Evolutionary conservation across 2,113 vertebrate genomes (phyloP), one percentile per base, ranked within the genome.

Genomic region (Beaufortia kweichowensis): DNA sequence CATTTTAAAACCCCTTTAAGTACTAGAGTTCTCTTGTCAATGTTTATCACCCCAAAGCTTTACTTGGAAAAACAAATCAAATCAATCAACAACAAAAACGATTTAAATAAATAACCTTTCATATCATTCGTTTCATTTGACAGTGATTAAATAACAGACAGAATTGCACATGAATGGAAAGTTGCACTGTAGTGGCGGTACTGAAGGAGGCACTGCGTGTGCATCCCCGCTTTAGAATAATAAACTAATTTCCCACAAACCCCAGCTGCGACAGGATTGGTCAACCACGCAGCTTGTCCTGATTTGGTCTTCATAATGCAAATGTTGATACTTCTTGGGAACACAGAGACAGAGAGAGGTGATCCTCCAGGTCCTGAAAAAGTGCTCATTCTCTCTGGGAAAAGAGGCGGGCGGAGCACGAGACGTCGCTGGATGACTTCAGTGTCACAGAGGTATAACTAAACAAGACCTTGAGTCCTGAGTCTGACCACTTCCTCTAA

Each of bases 371-470:
- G 11, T 55, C 14, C 64, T 17, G 14, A 17, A 69, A 21, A 65
- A 39, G 55, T 29, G 21, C 48, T 46, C 12, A 7, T 48, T 24
- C 66, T 50, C 4, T 21, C 5, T 29, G 60, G 53, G 11, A 29
- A 28, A 72, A 56, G 60, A 41, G 50, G 15, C 17, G 0, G 75
- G 29, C 35, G 26, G 50, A 53, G 65, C 24, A 26, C 28, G 5
- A 31, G 67, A 29, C 9, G 28, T 80, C 80, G 82, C 29, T 82
- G 79, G 81, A 84, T n/a, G 79, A 68, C 76, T 85, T 71, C 71
- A 86, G 74, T 12, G 70, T 67, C 64, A 48, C 4, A 2, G 64
- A 68, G 65, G 65, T 50, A 12, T 68, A 53, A 68, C 31, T 19
- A n/a, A 53, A 3, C 46, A 1, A 28, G 24, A 21, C 43, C 28